phyloP scores from a whole-genome alignment of 2,888 invertebrate genomes.

The Lasioglossum malachurum region DNA sequence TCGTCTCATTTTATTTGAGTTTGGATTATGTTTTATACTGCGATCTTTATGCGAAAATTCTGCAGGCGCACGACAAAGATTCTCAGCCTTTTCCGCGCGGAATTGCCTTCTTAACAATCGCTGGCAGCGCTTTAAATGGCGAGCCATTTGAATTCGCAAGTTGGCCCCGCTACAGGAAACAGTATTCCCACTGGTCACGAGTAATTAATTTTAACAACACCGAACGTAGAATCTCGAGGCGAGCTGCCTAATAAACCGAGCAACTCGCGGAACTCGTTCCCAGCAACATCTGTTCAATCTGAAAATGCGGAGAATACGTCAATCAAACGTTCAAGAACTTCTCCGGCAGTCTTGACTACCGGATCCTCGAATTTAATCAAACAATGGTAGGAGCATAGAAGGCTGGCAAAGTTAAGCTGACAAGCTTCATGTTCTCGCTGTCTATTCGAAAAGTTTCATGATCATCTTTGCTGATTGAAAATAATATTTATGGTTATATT shows the following conservation, averaged over 20 bases:
- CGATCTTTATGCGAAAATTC: slow-evolving; percentile 13
- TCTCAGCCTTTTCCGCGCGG: neutral
- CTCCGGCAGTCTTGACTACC: neutral
- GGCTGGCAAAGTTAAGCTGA: neutral
- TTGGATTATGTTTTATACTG: neutral
- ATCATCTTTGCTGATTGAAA: neutral
- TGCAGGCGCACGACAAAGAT: no score
- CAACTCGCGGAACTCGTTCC: neutral
- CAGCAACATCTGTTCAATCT: neutral
- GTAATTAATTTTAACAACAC: neutral
- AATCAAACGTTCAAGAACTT: neutral
- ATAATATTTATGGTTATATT: neutral
- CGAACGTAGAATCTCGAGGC: neutral
- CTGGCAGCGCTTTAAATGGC: neutral
- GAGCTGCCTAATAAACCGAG: neutral
- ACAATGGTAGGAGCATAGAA: neutral
- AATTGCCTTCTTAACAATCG: neutral
- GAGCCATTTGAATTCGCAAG: neutral
- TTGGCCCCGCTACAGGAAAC: neutral
- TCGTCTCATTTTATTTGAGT: no score
- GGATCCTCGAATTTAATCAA: neutral
- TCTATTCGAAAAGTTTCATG: neutral
- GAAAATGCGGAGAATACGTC: neutral
- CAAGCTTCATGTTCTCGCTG: neutral
- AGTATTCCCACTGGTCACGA: neutral